Evolutionary conservation across 2,797 vertebrate genomes (phyloP).

Genomic region (Rhinella marina): DNA sequence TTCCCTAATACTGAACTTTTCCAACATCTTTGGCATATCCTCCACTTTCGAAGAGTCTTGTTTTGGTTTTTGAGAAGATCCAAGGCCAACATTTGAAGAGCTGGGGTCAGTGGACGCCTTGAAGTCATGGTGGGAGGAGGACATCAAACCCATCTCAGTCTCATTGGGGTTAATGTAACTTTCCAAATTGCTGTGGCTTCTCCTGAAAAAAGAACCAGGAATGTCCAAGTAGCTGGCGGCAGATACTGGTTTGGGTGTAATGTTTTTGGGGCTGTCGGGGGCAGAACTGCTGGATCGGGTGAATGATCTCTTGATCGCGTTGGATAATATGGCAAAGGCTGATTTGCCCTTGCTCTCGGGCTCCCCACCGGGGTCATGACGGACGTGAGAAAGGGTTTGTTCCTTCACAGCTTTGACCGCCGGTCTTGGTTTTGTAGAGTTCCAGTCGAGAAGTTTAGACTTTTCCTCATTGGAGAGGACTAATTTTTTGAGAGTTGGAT

Average conservation of each 20-base stretch:
- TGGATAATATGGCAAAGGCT: constrained; percentile 71
- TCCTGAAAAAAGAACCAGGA: constrained; percentile 59
- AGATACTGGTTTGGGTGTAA: constrained; percentile 59
- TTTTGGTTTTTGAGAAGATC: background rate
- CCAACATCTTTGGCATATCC: constrained; percentile 76
- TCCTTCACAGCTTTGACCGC: constrained; percentile 21
- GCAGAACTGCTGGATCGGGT: constrained; percentile 64
- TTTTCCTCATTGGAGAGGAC: constrained; percentile 72
- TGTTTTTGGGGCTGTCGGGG: constrained; percentile 66
- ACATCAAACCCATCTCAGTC: constrained; percentile 38
- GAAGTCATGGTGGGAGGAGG: background rate
- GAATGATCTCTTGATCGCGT: constrained; percentile 71
- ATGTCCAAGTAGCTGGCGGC: constrained; percentile 63
- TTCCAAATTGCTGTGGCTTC: constrained; percentile 60
- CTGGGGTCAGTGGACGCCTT: background rate
- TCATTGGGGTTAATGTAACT: constrained; percentile 25
- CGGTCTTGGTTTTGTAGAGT: constrained; percentile 57
- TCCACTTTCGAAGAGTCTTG: constrained; percentile 65
- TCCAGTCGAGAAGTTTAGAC: constrained; percentile 74
- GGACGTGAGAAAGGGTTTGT: constrained; percentile 11
- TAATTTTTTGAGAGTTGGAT: constrained; percentile 67
- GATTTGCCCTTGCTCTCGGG: constrained; percentile 66
- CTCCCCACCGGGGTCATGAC: constrained; percentile 49
- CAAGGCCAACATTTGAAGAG: background rate
- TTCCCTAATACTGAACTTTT: constrained; percentile 75